Evolutionary conservation across 1,140 invertebrate species (phyloP).

Genomic region (Polyergus mexicanus): DNA sequence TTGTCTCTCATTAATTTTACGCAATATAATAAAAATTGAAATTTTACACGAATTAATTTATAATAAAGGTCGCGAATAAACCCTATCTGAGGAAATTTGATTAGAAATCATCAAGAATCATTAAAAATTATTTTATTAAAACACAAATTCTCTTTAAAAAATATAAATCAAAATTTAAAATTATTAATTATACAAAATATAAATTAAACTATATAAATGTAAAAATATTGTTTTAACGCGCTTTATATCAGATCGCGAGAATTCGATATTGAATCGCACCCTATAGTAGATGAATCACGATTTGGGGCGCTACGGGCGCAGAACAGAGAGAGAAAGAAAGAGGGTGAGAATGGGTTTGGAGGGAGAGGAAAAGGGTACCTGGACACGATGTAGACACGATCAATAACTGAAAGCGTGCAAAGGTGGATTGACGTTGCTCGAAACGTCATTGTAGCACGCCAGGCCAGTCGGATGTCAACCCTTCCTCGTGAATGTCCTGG

Average conservation of each 20-base stretch:
- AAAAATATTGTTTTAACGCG: no score
- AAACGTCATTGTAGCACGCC: conserved; percentile 65
- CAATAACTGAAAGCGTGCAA: conserved; percentile 74
- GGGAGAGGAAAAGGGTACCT: conserved; percentile 4
- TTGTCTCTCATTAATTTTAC: neutral
- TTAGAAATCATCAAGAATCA: no score
- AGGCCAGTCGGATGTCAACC: conserved; percentile 39
- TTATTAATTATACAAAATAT: no score
- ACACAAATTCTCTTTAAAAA: no score
- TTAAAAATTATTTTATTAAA: no score
- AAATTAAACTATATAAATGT: no score
- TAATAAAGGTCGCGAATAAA: no score
- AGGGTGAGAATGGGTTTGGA: neutral
- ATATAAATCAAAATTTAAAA: no score
- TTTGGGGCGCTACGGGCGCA: conserved; percentile 50
- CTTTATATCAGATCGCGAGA: neutral
- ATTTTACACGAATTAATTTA: no score
- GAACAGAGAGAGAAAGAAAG: neutral
- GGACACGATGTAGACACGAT: conserved; percentile 61
- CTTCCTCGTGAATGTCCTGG: neutral
- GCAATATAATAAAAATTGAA: no score
- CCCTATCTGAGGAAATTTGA: no score
- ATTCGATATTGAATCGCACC: neutral
- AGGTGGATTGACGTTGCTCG: conserved; percentile 69
- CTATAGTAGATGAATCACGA: conserved; percentile 55